Base-by-base conservation (phyloP, 2,888 invertebrate genomes). In the Pocota personata region DNA sequence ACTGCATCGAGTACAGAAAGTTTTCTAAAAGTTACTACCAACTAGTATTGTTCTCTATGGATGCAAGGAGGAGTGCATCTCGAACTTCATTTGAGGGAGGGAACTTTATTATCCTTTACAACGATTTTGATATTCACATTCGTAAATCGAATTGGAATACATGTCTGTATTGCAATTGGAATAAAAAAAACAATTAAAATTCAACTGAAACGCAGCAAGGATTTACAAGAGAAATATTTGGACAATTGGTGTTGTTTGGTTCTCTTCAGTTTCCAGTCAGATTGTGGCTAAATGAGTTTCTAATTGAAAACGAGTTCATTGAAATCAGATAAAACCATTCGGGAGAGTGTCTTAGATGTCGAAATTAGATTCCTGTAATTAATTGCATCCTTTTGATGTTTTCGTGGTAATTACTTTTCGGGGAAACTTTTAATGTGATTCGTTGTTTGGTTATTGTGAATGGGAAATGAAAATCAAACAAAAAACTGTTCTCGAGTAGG, bases 1-100 rank as follows among this genome's bases (percentile, higher is more conserved):
- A 12, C 4, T 40, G 40, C 40, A 52, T 52, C 37, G 37, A 52
- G 37, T 52, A 12, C 2, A 40, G 14, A 60, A 46, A 62, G 5
- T 62, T 62, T 62, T 43, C 27, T 43, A 46, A 62, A 62, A 52
- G 27, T 46, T 30, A 62, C 43, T 21, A 27, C 60, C 43, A 37
- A 2, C 3, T 3, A 1, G 7, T 4, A 40, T 14, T 40, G 35
- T 35, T 35, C 12, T 24, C 24, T 24, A 24, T 4, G 24, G 4
- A 24, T 24, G 24, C 24, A 24, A 3, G 4, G 4, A 4, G 24
- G 24, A 24, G 24, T 24, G 24, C 24, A 24, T 24, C 24, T 4
- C 24, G 24, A 24, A 24, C 24, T 24, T 24, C 24, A 24, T 24
- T 24, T 24, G 2, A 24, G 6, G 40, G 14, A 5, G 1, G 4